Percentiles rank a stretch among this genome's conserved stretches.
These are phyloP conservation scores for Austrofundulus limnaeus DNA, from an alignment of 2,113 vertebrate genomes.

Conservation along the genomic window DNA sequence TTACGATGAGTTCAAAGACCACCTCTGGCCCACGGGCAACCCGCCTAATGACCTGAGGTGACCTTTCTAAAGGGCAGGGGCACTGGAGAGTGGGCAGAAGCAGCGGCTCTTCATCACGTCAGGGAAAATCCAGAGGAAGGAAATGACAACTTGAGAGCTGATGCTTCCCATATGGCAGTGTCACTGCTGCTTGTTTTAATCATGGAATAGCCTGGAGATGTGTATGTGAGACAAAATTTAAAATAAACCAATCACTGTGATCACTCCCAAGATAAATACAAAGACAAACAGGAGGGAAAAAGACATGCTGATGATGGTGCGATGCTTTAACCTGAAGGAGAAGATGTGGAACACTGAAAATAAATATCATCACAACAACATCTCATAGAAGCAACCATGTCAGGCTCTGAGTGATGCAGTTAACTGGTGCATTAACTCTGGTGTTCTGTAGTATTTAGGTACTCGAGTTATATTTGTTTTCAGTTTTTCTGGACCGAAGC, in stretches of 20 bases:
- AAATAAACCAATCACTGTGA: slow-evolving; percentile 55
- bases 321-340: slow-evolving; percentile 1
- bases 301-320: slow-evolving; percentile 1
- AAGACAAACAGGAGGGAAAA: slow-evolving; percentile 14
- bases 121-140: slow-evolving; percentile 63
- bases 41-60: slow-evolving; percentile 52
- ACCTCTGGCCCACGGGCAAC: slow-evolving; percentile 25
- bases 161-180: slow-evolving; percentile 70
- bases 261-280: slow-evolving; percentile 40
- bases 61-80: slow-evolving; percentile 68
- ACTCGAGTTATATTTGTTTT: too few relatives aligned
- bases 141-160: slow-evolving; percentile 65
- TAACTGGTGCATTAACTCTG: too few relatives aligned
- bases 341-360: background rate
- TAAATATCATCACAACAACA: slow-evolving; percentile 1
- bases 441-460: too few relatives aligned
- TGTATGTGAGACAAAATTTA: slow-evolving; percentile 27
- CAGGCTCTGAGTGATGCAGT: too few relatives aligned
- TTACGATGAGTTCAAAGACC: slow-evolving; percentile 23
- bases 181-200: slow-evolving; percentile 31
- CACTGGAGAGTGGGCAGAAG: slow-evolving; percentile 41
- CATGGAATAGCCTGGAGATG: slow-evolving; percentile 46
- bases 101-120: slow-evolving; percentile 51
- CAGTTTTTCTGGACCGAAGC: too few relatives aligned
- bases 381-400: background rate